A percentile compares a stretch with the other conserved stretches of the same genome.
Evolutionary conservation across 1,140 invertebrate species (phyloP).

Genomic region (Alviniconcha marisindica): DNA sequence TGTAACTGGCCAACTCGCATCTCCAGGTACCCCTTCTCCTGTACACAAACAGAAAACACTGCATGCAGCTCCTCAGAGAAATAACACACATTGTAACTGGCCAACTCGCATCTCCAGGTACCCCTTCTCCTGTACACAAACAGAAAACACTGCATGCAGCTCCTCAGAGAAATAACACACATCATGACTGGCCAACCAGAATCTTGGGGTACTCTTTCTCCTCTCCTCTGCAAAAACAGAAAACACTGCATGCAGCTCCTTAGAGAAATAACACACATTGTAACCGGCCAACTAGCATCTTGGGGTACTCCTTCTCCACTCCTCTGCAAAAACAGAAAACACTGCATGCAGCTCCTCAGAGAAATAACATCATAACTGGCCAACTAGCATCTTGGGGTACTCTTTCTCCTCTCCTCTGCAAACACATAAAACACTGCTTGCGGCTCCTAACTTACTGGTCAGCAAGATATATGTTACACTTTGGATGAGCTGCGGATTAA

Average conservation of each 20-base stretch:
- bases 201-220: constrained; percentile 60
- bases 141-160: constrained; percentile 2
- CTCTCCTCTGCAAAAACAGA: constrained; percentile 53
- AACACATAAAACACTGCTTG: constrained; percentile 24
- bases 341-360: neutral
- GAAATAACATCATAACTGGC: too few species aligned
- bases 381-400: constrained; percentile 55
- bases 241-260: constrained; percentile 1
- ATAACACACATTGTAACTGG: too few species aligned
- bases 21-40: constrained; percentile 59
- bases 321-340: constrained; percentile 52
- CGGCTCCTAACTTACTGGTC: too few species aligned
- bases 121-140: constrained; percentile 58
- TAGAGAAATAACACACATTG: too few species aligned
- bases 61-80: too few species aligned
- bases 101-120: constrained; percentile 55
- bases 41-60: constrained; percentile 45
- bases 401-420: constrained; percentile 62
- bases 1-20: constrained; percentile 57
- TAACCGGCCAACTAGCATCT: constrained; percentile 56
- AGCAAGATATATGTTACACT: too few species aligned
- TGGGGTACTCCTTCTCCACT: constrained; percentile 59
- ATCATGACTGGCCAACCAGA: constrained; percentile 54
- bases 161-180: too few species aligned
- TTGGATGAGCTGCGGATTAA: too few species aligned